Evolutionary conservation across 2,113 vertebrate species (phyloP).

Genomic region (Mystacornis crossleyi): DNA sequence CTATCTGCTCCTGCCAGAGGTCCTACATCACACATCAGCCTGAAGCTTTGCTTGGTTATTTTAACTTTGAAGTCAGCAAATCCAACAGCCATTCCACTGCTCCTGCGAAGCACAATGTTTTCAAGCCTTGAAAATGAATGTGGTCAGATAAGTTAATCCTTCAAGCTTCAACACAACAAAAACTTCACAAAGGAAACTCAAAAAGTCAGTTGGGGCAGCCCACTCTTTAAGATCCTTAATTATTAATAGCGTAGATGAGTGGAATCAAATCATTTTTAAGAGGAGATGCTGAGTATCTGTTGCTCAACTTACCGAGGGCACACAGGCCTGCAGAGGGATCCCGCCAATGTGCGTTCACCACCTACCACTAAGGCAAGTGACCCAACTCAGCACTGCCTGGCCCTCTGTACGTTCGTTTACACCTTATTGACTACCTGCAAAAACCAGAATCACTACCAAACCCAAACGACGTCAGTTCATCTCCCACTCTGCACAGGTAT

Average conservation of each 20-base stretch:
- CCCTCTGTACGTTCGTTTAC: rapidly evolving
- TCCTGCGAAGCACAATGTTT: not conserved
- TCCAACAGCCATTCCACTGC: not conserved
- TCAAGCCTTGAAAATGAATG: not conserved
- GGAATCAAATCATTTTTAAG: not conserved
- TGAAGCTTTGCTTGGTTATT: not conserved
- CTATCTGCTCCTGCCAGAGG: not conserved
- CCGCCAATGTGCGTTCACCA: rapidly evolving
- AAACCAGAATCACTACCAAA: not conserved
- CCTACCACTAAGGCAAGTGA: not conserved
- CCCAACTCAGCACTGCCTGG: rapidly evolving
- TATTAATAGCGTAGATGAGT: not conserved
- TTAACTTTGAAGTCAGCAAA: not conserved
- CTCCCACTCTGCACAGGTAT: not conserved
- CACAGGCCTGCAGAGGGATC: not conserved
- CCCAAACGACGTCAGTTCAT: not conserved
- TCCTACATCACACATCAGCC: not conserved
- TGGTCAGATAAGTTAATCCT: not conserved
- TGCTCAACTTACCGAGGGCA: rapidly evolving
- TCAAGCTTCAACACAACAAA: not conserved
- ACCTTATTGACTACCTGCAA: not conserved
- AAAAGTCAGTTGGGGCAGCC: not conserved
- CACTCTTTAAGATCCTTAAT: not conserved
- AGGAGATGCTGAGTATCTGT: not conserved
- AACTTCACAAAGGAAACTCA: not conserved